These are phyloP conservation scores for Catostylus mosaicus DNA, from an alignment of 30 jellyfish, hydroid and myxozoan genomes.

Conservation along the genomic window DNA sequence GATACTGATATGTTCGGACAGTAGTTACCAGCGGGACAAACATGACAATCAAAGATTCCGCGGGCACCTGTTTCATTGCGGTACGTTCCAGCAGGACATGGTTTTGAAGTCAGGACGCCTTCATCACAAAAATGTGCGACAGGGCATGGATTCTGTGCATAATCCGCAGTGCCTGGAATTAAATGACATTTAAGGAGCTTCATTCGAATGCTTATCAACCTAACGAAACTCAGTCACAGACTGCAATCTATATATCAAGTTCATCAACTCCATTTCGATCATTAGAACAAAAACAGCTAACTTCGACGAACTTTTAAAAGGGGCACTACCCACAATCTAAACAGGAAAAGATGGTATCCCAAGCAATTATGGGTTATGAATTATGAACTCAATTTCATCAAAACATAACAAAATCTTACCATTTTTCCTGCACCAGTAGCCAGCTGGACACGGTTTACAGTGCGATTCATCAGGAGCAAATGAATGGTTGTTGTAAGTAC, in stretches of 20 bases:
- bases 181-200: not conserved
- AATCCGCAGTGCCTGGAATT: conserved; percentile 90
- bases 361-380: no score
- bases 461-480: conserved; percentile 74
- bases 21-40: conserved; percentile 94
- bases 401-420: conserved; percentile 31
- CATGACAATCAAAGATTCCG: conserved; percentile 61
- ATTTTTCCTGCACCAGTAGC: conserved; percentile 83
- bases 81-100: conserved; percentile 96
- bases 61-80: conserved; percentile 72
- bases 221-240: no score
- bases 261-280: no score
- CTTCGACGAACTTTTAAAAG: no score
- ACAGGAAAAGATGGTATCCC: no score
- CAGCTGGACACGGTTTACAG: conserved; percentile 85
- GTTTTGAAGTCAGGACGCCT: conserved; percentile 80
- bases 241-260: no score
- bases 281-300: no score
- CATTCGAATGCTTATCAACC: no score
- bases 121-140: conserved; percentile 83
- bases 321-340: no score
- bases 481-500: conserved; percentile 78
- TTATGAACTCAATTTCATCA: not conserved
- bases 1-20: conserved; percentile 90
- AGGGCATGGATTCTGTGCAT: conserved; percentile 86